A percentile compares a stretch with the other conserved stretches of the same genome.
phyloP scores from a whole-genome alignment of 2,888 invertebrate genomes.

The Liodrosophila aerea region DNA sequence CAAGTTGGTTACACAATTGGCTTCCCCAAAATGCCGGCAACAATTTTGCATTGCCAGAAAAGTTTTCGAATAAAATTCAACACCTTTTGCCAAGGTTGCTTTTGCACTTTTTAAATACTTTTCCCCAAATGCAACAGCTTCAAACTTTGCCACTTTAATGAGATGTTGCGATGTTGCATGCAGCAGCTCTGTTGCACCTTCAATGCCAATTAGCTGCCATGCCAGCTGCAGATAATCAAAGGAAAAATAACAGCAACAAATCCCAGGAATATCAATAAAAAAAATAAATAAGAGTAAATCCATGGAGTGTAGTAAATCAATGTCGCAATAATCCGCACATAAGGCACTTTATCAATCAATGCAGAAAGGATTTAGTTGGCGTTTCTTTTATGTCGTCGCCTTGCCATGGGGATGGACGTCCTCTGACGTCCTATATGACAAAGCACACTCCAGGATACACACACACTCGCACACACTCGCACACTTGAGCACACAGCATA shows the following conservation, averaged over 20 bases:
- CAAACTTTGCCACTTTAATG: background rate
- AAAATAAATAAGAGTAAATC: conserved; percentile 45
- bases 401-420: conserved; percentile 21
- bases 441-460: conserved; percentile 27
- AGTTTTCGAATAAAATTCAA: conserved; percentile 72
- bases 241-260: too few relatives aligned
- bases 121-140: conserved; percentile 15
- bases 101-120: conserved; percentile 46
- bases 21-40: conserved; percentile 49
- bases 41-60: conserved; percentile 42
- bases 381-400: conserved; percentile 67
- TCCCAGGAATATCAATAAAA: conserved; percentile 9
- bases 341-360: conserved; percentile 79
- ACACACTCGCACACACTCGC: conserved; percentile 9
- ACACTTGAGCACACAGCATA: conserved; percentile 17
- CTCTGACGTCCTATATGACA: conserved; percentile 32
- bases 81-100: conserved; percentile 55
- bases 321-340: conserved; percentile 77
- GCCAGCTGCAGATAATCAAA: too few relatives aligned
- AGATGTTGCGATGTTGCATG: background rate
- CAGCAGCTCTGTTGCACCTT: too few relatives aligned
- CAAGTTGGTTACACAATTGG: conserved; percentile 63
- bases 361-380: conserved; percentile 73
- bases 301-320: conserved; percentile 71
- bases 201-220: too few relatives aligned